phyloP scores from a whole-genome alignment of 2,797 vertebrate genomes.

The Crotalus adamanteus region DNA sequence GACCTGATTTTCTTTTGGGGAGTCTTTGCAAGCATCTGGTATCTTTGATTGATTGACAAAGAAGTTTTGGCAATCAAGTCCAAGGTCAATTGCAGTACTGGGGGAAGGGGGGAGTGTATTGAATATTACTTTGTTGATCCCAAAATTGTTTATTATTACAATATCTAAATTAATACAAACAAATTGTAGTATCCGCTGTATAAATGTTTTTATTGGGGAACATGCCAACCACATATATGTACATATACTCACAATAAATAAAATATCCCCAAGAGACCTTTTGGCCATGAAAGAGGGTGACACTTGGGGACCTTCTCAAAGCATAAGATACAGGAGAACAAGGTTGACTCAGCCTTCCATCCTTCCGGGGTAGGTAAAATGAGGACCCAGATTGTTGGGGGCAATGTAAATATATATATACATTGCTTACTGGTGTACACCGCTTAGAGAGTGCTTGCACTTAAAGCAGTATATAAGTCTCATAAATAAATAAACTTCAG shows the following conservation, averaged over 20 bases:
- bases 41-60: background rate
- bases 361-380: too few relatives aligned
- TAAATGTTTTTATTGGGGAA: background rate
- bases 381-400: too few relatives aligned
- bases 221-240: background rate
- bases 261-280: background rate
- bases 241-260: background rate
- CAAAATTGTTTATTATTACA: background rate
- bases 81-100: background rate
- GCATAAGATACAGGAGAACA: background rate
- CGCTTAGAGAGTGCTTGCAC: too few relatives aligned
- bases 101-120: too few relatives aligned
- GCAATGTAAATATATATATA: too few relatives aligned
- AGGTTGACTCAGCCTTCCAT: too few relatives aligned
- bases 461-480: too few relatives aligned
- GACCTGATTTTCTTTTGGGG: background rate
- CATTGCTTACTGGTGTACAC: too few relatives aligned
- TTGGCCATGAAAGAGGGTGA: background rate
- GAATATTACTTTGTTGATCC: background rate
- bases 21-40: background rate
- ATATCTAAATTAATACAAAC: background rate
- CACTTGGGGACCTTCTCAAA: background rate
- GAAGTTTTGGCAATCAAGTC: background rate
- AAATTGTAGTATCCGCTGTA: background rate
- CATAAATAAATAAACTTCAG: too few relatives aligned